Evolutionary conservation across 2,113 vertebrate genomes (phyloP).

Genomic region (Psophia crepitans): DNA sequence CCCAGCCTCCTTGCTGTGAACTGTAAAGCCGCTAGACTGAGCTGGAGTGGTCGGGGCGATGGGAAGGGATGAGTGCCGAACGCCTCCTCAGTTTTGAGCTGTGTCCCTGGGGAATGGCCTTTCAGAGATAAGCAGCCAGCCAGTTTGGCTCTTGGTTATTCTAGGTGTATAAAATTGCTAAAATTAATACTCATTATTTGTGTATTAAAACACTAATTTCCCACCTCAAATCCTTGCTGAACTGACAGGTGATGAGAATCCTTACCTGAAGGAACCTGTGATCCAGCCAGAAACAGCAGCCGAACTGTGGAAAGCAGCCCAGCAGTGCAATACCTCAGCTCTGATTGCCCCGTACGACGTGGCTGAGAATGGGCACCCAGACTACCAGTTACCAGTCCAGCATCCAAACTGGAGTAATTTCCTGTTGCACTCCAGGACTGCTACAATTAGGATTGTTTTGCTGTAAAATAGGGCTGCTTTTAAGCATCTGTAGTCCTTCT

Average conservation of each 20-base stretch:
- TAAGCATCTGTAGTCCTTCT: background rate
- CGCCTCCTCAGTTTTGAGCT: background rate
- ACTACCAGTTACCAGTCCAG: background rate
- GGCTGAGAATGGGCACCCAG: background rate
- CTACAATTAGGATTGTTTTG: background rate
- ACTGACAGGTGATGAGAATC: background rate
- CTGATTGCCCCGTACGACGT: fast-evolving
- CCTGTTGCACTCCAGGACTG: background rate
- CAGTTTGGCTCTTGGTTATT: background rate
- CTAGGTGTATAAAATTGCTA: background rate
- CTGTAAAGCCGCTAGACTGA: background rate
- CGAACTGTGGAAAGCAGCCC: background rate
- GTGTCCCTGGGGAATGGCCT: background rate
- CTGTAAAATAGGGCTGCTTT: background rate
- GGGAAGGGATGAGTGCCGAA: background rate
- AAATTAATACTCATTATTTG: background rate
- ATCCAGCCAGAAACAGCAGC: background rate
- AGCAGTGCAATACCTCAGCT: background rate
- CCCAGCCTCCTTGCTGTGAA: background rate
- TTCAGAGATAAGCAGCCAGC: background rate
- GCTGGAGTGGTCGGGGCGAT: background rate
- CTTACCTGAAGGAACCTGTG: background rate
- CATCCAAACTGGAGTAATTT: background rate
- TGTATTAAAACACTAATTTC: background rate
- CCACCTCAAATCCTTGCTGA: background rate